Evolutionary conservation across 2,113 vertebrate species (phyloP), one percentile per base, ranked within the genome.

Genomic region (Petrocephalus microphthalmus): DNA sequence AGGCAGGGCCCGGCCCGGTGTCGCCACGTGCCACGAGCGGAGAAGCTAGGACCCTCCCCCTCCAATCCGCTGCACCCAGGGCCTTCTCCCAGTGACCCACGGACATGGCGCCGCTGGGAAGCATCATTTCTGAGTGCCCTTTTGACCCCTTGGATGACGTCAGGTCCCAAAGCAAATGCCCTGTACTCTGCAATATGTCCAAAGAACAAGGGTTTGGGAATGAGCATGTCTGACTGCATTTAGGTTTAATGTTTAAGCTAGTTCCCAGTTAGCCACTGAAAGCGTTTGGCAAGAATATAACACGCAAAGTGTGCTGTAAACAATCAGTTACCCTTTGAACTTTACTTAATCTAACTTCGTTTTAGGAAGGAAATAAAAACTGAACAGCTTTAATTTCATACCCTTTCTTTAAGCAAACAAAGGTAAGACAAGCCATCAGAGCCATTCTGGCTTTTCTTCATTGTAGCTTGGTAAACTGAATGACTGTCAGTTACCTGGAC

Each of bases 11-110:
- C 10, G 74, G 52, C 37, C 89, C 19, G 56, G 57, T 60, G 47
- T 67, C 57, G 81, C 49, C 86, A 90, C 87, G 89, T 90, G 89
- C 52, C 89, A 88, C 54, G 71, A 33, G 33, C 4, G 10, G 11
- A 10, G 82, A 25, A 47, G 82, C 20, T n/a, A 20, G 81, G 81
- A 2, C 37, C 42, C 42, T 42, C 42, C 33, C 78, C 20, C 33
- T 37, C 81, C 47, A 49, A 22, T 51, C 81, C 45, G 7, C 2
- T 1, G 37, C 15, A 10, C 37, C 15, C 33, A 7, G 45, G 42
- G 42, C 20, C 22, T 84, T 17, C 45, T 84, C 81, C 45, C 37
- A 4, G 25, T 22, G 37, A 84, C 81, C 45, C 81, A 22, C 4
- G 17, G 33, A 84, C 19, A 5, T 84, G 19, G 19, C 22, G 17